Conservation (phyloP, 2,888 invertebrate species). For the Apodemia mormo region DNA sequence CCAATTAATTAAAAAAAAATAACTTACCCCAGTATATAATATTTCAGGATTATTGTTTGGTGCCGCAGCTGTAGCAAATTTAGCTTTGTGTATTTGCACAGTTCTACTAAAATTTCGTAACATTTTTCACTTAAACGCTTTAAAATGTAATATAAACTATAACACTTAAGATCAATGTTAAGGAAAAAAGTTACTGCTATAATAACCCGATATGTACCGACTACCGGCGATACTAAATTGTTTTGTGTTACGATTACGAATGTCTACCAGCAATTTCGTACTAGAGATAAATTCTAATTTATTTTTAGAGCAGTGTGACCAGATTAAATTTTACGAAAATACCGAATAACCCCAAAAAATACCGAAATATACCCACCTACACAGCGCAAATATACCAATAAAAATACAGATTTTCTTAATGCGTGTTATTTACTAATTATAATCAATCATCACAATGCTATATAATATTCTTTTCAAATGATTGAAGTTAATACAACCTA, state of each 20-base stretch:
- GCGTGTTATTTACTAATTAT: too few species aligned
- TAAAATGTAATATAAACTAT: not conserved
- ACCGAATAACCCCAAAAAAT: too few species aligned
- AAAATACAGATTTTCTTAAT: too few species aligned
- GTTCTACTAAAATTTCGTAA: constrained; percentile 61
- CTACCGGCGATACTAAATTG: not conserved
- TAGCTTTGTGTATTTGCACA: constrained; percentile 62
- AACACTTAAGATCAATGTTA: not conserved
- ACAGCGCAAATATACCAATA: too few species aligned
- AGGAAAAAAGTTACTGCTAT: too few species aligned
- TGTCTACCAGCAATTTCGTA: not conserved
- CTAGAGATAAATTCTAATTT: not conserved
- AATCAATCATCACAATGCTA: too few species aligned
- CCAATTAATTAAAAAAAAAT: not conserved
- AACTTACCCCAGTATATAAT: constrained; percentile 87
- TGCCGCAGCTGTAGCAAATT: constrained; percentile 81
- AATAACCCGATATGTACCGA: not conserved
- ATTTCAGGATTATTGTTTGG: constrained; percentile 87
- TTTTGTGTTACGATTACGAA: not conserved
- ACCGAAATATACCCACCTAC: too few species aligned
- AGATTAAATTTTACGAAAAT: too few species aligned
- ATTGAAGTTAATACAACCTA: too few species aligned
- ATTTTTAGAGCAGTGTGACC: not conserved
- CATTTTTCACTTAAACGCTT: constrained; percentile 45
- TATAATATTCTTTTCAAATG: too few species aligned